Base-by-base conservation (phyloP, 1,140 invertebrate genomes). In the Penaeus japonicus region DNA sequence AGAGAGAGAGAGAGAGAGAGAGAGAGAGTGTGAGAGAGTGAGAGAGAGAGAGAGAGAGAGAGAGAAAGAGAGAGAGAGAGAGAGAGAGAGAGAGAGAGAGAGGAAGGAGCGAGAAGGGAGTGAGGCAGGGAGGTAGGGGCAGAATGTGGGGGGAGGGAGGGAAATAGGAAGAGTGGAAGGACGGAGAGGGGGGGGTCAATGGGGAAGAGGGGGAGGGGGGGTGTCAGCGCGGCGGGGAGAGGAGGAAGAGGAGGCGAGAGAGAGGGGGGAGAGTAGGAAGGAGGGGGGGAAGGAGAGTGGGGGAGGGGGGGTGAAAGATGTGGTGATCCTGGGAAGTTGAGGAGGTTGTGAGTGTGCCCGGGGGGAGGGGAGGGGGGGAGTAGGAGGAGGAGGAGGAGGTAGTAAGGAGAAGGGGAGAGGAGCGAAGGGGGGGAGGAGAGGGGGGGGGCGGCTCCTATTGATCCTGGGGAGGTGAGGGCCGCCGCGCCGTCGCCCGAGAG, bases 181-280 rank as follows among this genome's bases (percentile, higher is more conserved):
- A 17, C 62, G 62, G 62, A 70, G 62, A 15, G 47, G 47, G 47
- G 47, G 47, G 47, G 47, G 47, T 47, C 47, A 15, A 47, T 47
- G 47, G 15, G 47, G 47, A 47, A 47, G 30, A 70, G 30, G 47
- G 47, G 10, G 47, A 92, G 91, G 92, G 92, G 93, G 93, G 93
- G 93, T 47, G 47, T 47, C 47, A 47, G 47, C 47, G 47, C 47
- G 47, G 7, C 47, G 15, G 47, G 47, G 47, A 47, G 47, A 47
- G 47, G 47, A 47, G 47, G 47, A 47, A 47, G 47, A 47, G 47
- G 47, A 47, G 47, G 47, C 47, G 47, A 15, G 47, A 15, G 47
- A 47, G 15, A 1, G 47, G 47, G 47, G 47, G 10, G 47, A 15
- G 10, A 12, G 47, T n/a, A n/a, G n/a, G 47, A 15, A 47, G 15